Conservation (phyloP, 2,113 vertebrate genomes). For the Eulemur macaco region DNA sequence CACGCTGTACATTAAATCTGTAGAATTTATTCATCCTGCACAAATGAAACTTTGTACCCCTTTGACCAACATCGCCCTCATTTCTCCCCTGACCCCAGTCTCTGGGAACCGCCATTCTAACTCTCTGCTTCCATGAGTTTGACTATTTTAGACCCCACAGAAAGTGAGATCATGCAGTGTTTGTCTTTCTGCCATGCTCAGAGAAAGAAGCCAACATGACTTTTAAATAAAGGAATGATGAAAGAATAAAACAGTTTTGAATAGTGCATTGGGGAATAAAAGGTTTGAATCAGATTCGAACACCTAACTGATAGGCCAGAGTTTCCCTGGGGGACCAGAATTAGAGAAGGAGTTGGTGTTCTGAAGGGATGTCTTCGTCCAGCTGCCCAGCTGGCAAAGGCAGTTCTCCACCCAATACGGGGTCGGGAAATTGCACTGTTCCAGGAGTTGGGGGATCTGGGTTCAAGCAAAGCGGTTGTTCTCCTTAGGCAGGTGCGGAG, state of each 20-base stretch:
- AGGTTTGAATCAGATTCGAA: background rate
- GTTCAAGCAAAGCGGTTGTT: background rate
- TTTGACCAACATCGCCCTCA: background rate
- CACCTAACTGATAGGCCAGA: background rate
- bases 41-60: background rate
- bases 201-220: background rate
- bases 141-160: background rate
- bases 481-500: background rate
- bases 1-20: background rate
- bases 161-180: background rate
- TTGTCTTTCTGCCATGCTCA: background rate
- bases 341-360: background rate
- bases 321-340: background rate
- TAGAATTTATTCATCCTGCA: background rate
- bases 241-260: background rate
- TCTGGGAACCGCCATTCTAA: background rate
- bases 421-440: background rate
- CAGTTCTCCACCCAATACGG: background rate
- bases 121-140: background rate
- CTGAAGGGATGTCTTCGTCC: background rate
- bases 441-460: background rate
- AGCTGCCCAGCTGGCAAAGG: background rate
- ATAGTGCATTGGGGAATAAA: background rate
- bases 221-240: background rate
- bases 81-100: background rate